Conservation (phyloP, 2,888 invertebrate species). For the Plutella xylostella region DNA sequence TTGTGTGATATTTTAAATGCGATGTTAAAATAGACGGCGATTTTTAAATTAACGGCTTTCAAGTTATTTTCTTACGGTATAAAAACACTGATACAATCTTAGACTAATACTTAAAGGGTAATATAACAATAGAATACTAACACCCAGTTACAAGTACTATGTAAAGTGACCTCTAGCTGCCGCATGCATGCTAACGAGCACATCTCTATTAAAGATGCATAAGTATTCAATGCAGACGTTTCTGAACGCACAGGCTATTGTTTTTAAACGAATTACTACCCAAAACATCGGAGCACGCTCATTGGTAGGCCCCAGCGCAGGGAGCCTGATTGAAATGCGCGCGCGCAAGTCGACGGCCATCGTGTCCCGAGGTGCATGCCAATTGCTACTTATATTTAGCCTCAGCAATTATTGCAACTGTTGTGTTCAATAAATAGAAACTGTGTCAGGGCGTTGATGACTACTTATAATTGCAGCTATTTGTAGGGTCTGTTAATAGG, state of each 20-base stretch:
- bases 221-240: conserved; percentile 24
- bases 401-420: conserved; percentile 42
- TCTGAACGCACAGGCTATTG: conserved; percentile 26
- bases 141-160: too few species aligned
- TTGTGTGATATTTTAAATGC: too few species aligned
- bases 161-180: not conserved
- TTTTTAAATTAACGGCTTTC: too few species aligned
- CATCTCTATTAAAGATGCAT: conserved; percentile 14
- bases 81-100: too few species aligned
- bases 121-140: too few species aligned
- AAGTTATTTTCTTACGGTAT: too few species aligned
- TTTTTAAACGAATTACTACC: conserved; percentile 33
- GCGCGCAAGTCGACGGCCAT: conserved; percentile 18
- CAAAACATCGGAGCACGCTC: conserved; percentile 26
- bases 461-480: too few species aligned
- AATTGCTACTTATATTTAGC: conserved; percentile 56
- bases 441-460: conserved; percentile 47
- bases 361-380: conserved; percentile 42
- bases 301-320: conserved; percentile 1
- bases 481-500: too few species aligned
- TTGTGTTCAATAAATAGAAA: conserved; percentile 43
- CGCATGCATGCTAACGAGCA: not conserved
- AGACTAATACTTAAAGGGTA: too few species aligned
- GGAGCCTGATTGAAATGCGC: not conserved
- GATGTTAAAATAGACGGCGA: too few species aligned